Evolutionary conservation across 2,888 invertebrate species (phyloP).

Genomic region (Drosophila putrida): DNA sequence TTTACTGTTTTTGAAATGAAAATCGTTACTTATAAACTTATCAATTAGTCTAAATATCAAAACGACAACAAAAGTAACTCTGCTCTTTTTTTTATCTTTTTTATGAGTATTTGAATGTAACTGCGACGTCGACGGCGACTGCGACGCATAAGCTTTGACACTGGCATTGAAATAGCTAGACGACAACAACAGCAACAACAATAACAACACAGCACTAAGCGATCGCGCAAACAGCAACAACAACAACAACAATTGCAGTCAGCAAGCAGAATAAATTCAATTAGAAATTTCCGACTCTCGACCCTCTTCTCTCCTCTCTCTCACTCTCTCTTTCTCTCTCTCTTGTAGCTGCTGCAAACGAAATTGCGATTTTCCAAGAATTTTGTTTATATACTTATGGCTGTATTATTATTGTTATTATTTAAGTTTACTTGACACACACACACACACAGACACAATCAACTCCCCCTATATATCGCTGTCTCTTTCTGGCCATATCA

Average conservation of each 20-base stretch:
- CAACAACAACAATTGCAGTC: conserved; percentile 10
- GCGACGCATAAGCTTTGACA: conserved; percentile 56
- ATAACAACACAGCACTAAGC: conserved; percentile 16
- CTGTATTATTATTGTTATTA: conserved; percentile 38
- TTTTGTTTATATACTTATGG: conserved; percentile 44
- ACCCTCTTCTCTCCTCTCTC: conserved; percentile 5
- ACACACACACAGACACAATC: conserved; percentile 6
- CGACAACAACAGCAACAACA: conserved; percentile 21
- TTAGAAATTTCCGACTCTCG: conserved; percentile 52
- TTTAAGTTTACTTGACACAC: conserved; percentile 21
- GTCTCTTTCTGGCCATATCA: neutral
- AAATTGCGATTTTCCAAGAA: conserved; percentile 49
- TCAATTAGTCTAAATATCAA: too few relatives aligned
- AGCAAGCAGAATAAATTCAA: conserved; percentile 47
- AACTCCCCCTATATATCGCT: neutral
- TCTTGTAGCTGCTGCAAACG: neutral
- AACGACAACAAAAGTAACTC: conserved; percentile 9
- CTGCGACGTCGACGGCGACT: conserved; percentile 46
- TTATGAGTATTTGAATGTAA: conserved; percentile 12
- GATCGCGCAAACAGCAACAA: conserved; percentile 32
- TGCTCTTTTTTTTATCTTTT: conserved; percentile 1
- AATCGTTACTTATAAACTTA: too few relatives aligned
- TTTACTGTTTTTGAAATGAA: too few relatives aligned
- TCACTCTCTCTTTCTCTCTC: neutral
- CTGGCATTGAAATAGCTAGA: conserved; percentile 70